A percentile compares a stretch with the other conserved stretches of the same genome.
These are phyloP conservation scores for Atrina japonica DNA, from an alignment of 2,888 invertebrate genomes.

Conservation along the genomic window DNA sequence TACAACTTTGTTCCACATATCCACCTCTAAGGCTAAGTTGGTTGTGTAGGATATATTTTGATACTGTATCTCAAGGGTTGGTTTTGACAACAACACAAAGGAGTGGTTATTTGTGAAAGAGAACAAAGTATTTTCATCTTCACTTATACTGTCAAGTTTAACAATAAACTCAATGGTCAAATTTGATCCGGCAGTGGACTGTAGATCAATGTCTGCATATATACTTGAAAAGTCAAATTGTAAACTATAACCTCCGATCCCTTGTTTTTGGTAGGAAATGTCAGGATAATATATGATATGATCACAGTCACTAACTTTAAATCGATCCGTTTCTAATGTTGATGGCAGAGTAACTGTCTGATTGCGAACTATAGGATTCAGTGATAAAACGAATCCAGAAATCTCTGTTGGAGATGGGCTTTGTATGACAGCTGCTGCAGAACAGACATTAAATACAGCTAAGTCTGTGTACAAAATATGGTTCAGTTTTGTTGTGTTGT, in stretches of 20 bases:
- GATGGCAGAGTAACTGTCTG: constrained; percentile 38
- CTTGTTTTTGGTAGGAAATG: constrained; percentile 44
- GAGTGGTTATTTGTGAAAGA: constrained; percentile 53
- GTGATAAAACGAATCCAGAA: constrained; percentile 28
- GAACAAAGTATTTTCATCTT: constrained; percentile 52
- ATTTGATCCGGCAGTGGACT: constrained; percentile 20
- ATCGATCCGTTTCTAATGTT: constrained; percentile 44
- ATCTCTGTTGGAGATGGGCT: constrained; percentile 25
- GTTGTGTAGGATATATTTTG: constrained; percentile 43
- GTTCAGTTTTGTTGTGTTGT: constrained; percentile 36
- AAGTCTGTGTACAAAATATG: constrained; percentile 40
- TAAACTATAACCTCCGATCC: constrained; percentile 60
- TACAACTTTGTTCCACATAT: constrained; percentile 64
- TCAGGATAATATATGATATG: constrained; percentile 55
- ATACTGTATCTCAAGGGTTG: constrained; percentile 49
- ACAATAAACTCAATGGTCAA: constrained; percentile 61
- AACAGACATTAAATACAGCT: constrained; percentile 47
- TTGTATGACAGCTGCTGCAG: constrained; percentile 32
- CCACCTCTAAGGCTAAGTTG: constrained; percentile 47
- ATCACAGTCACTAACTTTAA: constrained; percentile 51
- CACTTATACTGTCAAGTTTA: constrained; percentile 40
- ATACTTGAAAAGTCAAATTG: constrained; percentile 53
- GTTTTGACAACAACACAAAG: constrained; percentile 45
- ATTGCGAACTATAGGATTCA: constrained; percentile 34
- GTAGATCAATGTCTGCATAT: constrained; percentile 44